These are phyloP conservation scores for Collichthys lucidus DNA, from an alignment of 2,113 vertebrate genomes.

Conservation along the genomic window DNA sequence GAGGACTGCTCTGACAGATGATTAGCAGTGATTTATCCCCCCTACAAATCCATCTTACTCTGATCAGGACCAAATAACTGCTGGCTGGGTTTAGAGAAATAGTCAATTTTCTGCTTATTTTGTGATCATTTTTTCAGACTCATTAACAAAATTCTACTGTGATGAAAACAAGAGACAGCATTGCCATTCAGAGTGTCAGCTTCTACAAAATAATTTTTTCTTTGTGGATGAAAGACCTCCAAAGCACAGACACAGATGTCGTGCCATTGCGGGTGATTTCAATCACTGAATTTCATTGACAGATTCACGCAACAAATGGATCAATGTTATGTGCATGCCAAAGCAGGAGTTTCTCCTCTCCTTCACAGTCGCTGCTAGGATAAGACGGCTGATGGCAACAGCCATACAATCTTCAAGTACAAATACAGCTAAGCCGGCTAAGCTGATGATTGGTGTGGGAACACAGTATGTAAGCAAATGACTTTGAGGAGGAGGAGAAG, in stretches of 20 bases:
- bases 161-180: slow-evolving; percentile 29
- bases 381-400: slow-evolving; percentile 78
- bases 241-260: slow-evolving; percentile 20
- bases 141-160: slow-evolving; percentile 29
- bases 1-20: slow-evolving; percentile 31
- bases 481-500: slow-evolving; percentile 80
- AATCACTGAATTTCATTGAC: slow-evolving; percentile 73
- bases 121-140: slow-evolving; percentile 32
- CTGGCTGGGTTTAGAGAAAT: slow-evolving; percentile 9
- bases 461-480: slow-evolving; percentile 85
- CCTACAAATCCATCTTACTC: slow-evolving; percentile 30
- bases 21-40: slow-evolving; percentile 20
- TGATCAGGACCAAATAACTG: slow-evolving; percentile 24
- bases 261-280: slow-evolving; percentile 45
- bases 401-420: slow-evolving; percentile 85
- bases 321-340: slow-evolving; percentile 71
- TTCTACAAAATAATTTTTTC: slow-evolving; percentile 26
- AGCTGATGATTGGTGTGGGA: slow-evolving; percentile 86
- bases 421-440: slow-evolving; percentile 86
- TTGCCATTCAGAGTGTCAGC: slow-evolving; percentile 30
- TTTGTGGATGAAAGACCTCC: too few relatives aligned
- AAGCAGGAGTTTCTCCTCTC: slow-evolving; percentile 77
- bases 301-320: slow-evolving; percentile 74
- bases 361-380: slow-evolving; percentile 71
- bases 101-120: slow-evolving; percentile 13